Evolutionary conservation across 2,888 invertebrate species (phyloP), one percentile per base, ranked within the genome.

Genomic region (Molanna angustata): DNA sequence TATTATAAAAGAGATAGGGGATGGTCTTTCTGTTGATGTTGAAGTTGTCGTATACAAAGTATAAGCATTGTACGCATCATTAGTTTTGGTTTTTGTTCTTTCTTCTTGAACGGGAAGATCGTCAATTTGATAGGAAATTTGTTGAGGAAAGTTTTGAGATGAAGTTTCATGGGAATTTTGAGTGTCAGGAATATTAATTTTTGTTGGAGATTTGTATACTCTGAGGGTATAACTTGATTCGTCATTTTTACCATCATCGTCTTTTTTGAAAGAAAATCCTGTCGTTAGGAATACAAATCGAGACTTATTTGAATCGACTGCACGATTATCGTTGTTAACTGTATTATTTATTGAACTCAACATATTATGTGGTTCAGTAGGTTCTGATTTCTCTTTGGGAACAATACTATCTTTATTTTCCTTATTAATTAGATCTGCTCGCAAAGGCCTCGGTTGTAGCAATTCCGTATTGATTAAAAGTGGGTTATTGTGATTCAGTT

Each of bases 211-310:
- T 52, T 58, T 56, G 33, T 43, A 54, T 14, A 58, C 46, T 52
- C 51, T 51, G 11, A 56, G 40, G 40, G 52, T 53, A 18, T 59
- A 56, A 11, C 46, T 41, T 7, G 46, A 22, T 43, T 56, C 49
- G 18, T 54, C 35, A 27, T 17, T 16, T 33, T 16, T 39, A 17
- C 45, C 43, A 11, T 56, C 42, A 27, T 53, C 47, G 11, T 56
- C 59, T 43, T 54, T 56, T 52, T 54, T 67, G 54, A 78, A 72
- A 32, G 76, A 74, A 66, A 78, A 78, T 58, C 77, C 77, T 53
- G 76, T 71, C 58, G 77, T 74, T 67, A 76, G 64, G 60, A 76
- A 73, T 59, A 72, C 47, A 47, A 59, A 59, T 13, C 59, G 51
- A 31, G 59, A 59, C 21, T 54, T 56, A 44, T 58, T 58, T 18